A percentile compares a stretch with the other conserved stretches of the same genome.
phyloP scores from a whole-genome alignment of 2,888 invertebrate genomes.

The Steromphala cineraria region DNA sequence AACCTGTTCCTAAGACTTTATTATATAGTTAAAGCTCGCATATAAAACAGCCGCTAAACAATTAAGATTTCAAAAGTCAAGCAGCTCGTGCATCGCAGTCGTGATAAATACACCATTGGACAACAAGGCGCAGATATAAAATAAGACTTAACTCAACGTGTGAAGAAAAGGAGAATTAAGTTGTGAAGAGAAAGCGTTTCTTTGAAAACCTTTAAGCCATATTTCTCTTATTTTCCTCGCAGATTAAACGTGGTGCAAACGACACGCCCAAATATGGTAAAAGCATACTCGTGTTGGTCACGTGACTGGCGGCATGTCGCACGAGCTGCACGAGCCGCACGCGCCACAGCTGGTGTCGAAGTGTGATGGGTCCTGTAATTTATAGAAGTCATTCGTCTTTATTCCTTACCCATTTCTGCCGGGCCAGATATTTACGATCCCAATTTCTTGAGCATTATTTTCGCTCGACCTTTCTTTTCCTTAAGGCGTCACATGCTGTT shows the following conservation, averaged over 20 bases:
- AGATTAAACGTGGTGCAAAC: not conserved
- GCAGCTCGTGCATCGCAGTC: too few relatives aligned
- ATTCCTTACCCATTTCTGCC: constrained; percentile 7
- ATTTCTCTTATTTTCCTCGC: not conserved
- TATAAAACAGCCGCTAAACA: too few relatives aligned
- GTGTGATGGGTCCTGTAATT: not conserved
- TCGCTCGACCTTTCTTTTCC: not conserved
- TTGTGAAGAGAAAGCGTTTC: not conserved
- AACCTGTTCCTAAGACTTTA: too few relatives aligned
- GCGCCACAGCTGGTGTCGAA: constrained; percentile 5
- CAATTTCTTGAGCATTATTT: constrained; percentile 18
- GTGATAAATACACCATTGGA: too few relatives aligned
- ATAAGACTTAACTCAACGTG: not conserved
- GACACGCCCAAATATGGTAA: not conserved
- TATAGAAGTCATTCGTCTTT: constrained; percentile 1
- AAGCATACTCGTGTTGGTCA: not conserved
- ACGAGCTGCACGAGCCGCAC: not conserved
- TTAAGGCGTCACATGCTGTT: not conserved
- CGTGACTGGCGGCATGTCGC: not conserved
- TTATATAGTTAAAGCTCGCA: too few relatives aligned
- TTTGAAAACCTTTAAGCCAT: not conserved
- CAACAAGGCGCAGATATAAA: too few relatives aligned
- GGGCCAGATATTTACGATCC: constrained; percentile 4
- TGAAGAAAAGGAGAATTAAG: not conserved
- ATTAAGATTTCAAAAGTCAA: too few relatives aligned